Conservation (phyloP, 2,113 vertebrate genomes). For the Heterochromis multidens region DNA sequence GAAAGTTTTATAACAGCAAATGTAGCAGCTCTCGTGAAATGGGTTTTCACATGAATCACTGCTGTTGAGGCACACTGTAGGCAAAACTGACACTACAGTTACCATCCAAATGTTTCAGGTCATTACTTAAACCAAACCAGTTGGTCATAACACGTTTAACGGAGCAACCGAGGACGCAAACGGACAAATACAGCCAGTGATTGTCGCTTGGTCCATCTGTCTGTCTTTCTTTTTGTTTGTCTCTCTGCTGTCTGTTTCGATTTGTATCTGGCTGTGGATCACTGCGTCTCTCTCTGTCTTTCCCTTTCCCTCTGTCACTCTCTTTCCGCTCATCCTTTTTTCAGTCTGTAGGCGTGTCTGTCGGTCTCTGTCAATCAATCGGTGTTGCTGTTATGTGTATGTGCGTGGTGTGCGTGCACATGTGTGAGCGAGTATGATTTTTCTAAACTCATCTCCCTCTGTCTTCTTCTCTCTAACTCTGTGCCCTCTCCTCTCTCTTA, state of each 20-base stretch:
- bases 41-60: slow-evolving; percentile 3
- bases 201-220: slow-evolving; percentile 10
- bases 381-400: neutral
- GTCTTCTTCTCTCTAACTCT: slow-evolving; percentile 34
- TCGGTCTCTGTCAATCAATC: slow-evolving; percentile 56
- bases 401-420: neutral
- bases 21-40: neutral
- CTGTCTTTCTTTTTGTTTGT: slow-evolving; percentile 42
- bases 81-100: neutral
- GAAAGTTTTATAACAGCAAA: neutral
- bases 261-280: slow-evolving; percentile 47
- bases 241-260: slow-evolving; percentile 47
- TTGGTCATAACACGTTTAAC: slow-evolving; percentile 5
- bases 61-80: neutral
- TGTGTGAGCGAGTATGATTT: neutral
- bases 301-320: slow-evolving; percentile 29
- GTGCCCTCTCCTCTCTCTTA: slow-evolving; percentile 21
- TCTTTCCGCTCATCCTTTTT: slow-evolving; percentile 50
- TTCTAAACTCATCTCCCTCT: slow-evolving; percentile 19
- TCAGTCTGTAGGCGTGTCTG: slow-evolving; percentile 56
- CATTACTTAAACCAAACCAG: slow-evolving; percentile 4
- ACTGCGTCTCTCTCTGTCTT: slow-evolving; percentile 32
- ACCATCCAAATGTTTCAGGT: slow-evolving; percentile 3
- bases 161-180: slow-evolving; percentile 32
- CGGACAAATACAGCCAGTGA: slow-evolving; percentile 32